These are phyloP conservation scores for Drosophila pseudoobscura DNA, from an alignment of 1,140 invertebrate species.

Conservation along the genomic window DNA sequence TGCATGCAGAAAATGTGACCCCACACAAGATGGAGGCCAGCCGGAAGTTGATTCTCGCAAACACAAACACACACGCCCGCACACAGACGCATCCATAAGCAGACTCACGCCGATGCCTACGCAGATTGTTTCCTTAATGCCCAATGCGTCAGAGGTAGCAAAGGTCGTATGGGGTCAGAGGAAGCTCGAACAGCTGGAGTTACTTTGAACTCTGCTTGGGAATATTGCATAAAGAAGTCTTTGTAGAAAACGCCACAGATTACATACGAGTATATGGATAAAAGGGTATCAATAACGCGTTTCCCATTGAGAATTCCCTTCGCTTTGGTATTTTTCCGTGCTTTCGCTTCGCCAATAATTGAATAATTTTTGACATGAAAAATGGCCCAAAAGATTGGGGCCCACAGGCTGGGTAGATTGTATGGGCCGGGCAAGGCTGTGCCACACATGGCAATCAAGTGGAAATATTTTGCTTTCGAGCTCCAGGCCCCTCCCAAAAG, in stretches of 20 bases:
- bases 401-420: slow-evolving; percentile 17
- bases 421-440: neutral
- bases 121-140: neutral
- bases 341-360: slow-evolving; percentile 58
- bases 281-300: neutral
- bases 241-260: too few relatives aligned
- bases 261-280: too few relatives aligned
- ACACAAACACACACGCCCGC: slow-evolving; percentile 4
- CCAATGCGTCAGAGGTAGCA: neutral
- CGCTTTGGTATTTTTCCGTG: slow-evolving; percentile 13
- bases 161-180: neutral
- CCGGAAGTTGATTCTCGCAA: slow-evolving; percentile 22
- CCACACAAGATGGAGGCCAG: slow-evolving; percentile 42
- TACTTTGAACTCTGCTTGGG: too few relatives aligned
- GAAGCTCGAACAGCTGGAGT: too few relatives aligned
- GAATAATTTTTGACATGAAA: slow-evolving; percentile 72
- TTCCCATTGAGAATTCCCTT: neutral
- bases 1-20: slow-evolving; percentile 61
- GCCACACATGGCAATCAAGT: slow-evolving; percentile 29
- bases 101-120: neutral
- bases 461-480: slow-evolving; percentile 24
- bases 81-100: neutral
- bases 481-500: neutral
- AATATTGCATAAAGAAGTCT: too few relatives aligned
- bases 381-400: slow-evolving; percentile 46